Evolutionary conservation across 64 coral and sea anemone genomes (phyloP), one percentile per base, ranked within the genome.

Genomic region (Catalaphyllia jardinei): DNA sequence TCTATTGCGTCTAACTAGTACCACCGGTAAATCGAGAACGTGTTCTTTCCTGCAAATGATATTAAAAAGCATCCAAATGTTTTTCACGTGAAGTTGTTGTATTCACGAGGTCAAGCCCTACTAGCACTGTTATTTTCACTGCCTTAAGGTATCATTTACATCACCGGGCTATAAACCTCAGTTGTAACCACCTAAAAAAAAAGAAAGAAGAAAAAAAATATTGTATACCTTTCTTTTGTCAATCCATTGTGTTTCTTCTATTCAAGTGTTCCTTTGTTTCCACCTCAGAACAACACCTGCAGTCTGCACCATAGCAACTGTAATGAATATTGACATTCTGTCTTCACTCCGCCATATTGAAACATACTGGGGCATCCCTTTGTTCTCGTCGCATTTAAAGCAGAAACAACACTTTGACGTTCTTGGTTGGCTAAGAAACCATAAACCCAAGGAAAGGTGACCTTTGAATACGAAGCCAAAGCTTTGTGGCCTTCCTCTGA

Each of bases 281-380:
- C 12, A 14, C 18, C 69, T 33, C 72, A 76, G 76, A 74, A 85
- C 87, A 93, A 88, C 95, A 97, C 91, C 95, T 97, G 95, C 86
- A 93, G 95, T 78, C 87, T 72, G 95, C 86, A 74, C 89, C 92
- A 97, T 93, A 73, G 83, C 61, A 97, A 97, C 88, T 27, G 76
- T 94, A 94, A 97, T 93, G 95, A 91, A 97, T 97, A 97, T 97
- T 97, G 95, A 97, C 95, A 84, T 75, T 91, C 75, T 75, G 87
- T 91, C 95, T 83, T 73, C 24, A 55, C 22, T 89, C 91, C 95
- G 95, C 95, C 95, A 97, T 97, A 83, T 97, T 97, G 92, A 82
- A 93, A 83, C 10, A 89, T 88, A 30, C 50, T 76, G 60, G 57
- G 61, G 74, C 88, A 51, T 75, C 69, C 67, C 74, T 89, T 72